Evolutionary conservation across 2,888 invertebrate genomes (phyloP), one percentile per base, ranked within the genome.

Genomic region (Drosophila yooni): DNA sequence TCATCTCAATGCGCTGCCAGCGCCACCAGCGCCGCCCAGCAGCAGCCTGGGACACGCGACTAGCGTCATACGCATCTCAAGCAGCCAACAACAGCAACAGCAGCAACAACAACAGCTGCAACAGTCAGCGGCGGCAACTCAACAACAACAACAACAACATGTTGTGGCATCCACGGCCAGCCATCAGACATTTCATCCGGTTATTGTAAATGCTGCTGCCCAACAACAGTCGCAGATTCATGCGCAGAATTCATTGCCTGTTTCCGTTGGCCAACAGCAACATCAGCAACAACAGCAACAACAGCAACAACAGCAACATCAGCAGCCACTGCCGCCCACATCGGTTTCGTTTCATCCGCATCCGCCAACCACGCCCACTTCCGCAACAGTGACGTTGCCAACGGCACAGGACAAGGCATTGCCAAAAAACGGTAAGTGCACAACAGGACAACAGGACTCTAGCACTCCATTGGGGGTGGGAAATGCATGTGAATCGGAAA

Each of bases 11-110:
- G 58, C 73, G 59, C 70, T 82, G 69, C 83, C 88, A 38, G 83
- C 88, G 27, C 90, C 89, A 57, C 61, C 82, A 56, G 75, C 76
- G 43, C 70, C 86, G 61, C 83, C 82, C 78, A 67, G 92, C 94
- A 51, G 63, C 94, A 51, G 67, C 29, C 94, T 94, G 31, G 93
- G 94, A 15, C 94, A 95, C 70, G 95, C 95, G 52, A 96, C 97
- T 34, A 97, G 97, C 93, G 97, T 97, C 43, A 97, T 97, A 89
- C 94, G 97, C 91, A 96, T 97, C 88, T 97, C 97, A 2, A 97
- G 97, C 15, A 96, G 92, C 83, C 88, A 86, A 84, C 86, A 48
- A 31, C 74, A 46, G 92, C 83, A 59, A 31, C 88, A 85, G 83
- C 86, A 43, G 33, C 74, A 43, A 36, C 79, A 64, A 40, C 77